Evolutionary conservation across 2,113 vertebrate species (phyloP).

Genomic region (Pollimyrus isidori): DNA sequence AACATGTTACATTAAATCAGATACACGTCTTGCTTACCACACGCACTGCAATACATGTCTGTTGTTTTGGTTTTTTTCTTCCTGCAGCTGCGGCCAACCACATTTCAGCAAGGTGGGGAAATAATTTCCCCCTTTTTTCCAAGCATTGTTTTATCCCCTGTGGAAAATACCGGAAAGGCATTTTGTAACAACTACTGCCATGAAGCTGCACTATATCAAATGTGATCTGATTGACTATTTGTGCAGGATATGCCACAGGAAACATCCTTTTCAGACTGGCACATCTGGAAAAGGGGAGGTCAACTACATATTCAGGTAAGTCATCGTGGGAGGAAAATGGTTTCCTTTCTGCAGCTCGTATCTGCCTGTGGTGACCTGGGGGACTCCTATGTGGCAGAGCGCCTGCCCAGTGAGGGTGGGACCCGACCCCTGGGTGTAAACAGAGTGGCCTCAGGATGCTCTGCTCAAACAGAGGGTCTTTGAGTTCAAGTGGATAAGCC

Average conservation of each 20-base stretch:
- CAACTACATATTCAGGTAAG: slow-evolving; percentile 70
- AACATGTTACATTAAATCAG: not conserved
- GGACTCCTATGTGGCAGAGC: slow-evolving; percentile 65
- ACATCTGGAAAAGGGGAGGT: slow-evolving; percentile 37
- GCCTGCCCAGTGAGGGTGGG: slow-evolving; percentile 60
- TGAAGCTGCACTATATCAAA: not conserved
- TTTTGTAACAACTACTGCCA: not conserved
- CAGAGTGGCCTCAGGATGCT: not conserved
- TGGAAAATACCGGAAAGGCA: not conserved
- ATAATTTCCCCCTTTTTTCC: not conserved
- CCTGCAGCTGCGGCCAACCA: not conserved
- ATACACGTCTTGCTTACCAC: not conserved
- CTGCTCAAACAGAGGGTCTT: slow-evolving; percentile 32
- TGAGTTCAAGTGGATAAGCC: slow-evolving; percentile 74
- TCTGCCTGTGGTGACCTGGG: slow-evolving; percentile 61
- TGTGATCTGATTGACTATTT: not conserved
- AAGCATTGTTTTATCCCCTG: not conserved
- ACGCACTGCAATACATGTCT: not conserved
- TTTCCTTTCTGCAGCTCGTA: slow-evolving; percentile 65
- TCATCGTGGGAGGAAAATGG: slow-evolving; percentile 65
- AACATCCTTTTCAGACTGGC: not conserved
- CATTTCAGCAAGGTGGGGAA: not conserved
- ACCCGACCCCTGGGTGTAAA: slow-evolving; percentile 36
- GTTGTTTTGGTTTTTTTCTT: not conserved
- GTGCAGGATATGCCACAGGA: not conserved